A percentile compares a stretch with the other conserved stretches of the same genome.
These are phyloP conservation scores for Nannobrachium achirus DNA, from an alignment of 2,113 vertebrate species.

Conservation along the genomic window DNA sequence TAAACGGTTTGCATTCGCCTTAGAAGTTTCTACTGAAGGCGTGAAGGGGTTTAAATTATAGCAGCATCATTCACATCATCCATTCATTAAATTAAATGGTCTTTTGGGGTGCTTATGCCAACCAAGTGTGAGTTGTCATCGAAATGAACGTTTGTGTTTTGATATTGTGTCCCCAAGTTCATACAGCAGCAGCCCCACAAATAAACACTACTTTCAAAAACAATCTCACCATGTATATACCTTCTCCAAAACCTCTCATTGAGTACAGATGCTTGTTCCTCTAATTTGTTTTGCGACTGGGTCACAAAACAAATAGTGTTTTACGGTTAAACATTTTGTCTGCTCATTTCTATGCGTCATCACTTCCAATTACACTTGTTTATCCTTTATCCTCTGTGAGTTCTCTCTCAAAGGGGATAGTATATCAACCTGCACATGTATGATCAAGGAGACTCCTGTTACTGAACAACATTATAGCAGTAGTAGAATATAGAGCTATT, in stretches of 20 bases:
- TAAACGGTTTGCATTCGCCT: constrained; percentile 42
- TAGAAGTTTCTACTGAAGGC: constrained; percentile 29
- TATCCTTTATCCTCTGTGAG: too few relatives aligned
- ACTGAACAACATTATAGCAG: too few relatives aligned
- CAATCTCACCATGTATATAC: constrained; percentile 65
- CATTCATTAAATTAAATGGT: constrained; percentile 46
- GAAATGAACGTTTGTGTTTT: constrained; percentile 67
- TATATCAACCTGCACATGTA: too few relatives aligned
- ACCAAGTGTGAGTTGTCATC: constrained; percentile 48
- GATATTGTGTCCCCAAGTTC: constrained; percentile 62
- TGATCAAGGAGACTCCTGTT: too few relatives aligned
- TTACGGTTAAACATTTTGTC: too few relatives aligned
- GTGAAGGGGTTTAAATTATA: constrained; percentile 43
- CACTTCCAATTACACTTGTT: too few relatives aligned
- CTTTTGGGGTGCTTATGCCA: constrained; percentile 37
- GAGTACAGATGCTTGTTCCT: constrained; percentile 68
- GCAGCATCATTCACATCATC: constrained; percentile 40
- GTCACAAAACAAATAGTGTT: too few relatives aligned
- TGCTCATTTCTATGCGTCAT: too few relatives aligned
- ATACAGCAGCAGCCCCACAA: constrained; percentile 53
- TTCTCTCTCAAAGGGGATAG: too few relatives aligned
- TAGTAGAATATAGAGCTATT: too few relatives aligned
- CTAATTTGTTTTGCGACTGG: constrained; percentile 82
- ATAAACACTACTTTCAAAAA: constrained; percentile 62
- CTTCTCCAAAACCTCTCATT: constrained; percentile 68